A percentile compares a stretch with the other conserved stretches of the same genome.
Evolutionary conservation across 2,797 vertebrate genomes (phyloP).

Genomic region (Emys orbicularis): DNA sequence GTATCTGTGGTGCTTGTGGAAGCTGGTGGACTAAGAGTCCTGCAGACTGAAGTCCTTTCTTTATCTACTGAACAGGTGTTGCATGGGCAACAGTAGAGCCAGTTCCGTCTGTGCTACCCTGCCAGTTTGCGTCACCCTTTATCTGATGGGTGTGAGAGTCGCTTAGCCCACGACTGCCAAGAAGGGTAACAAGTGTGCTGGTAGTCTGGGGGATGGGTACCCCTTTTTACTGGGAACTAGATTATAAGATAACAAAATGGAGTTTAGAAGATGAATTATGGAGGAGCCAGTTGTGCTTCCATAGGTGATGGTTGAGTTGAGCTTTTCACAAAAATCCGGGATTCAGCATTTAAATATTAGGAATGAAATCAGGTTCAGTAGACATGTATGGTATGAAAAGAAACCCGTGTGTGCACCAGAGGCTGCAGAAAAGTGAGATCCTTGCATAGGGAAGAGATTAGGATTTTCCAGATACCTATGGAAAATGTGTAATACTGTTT

Average conservation of each 20-base stretch:
- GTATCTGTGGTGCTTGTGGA: background rate
- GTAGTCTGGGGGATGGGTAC: background rate
- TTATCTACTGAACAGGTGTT: background rate
- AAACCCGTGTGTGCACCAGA: background rate
- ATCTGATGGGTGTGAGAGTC: background rate
- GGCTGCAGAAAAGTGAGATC: background rate
- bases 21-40: background rate
- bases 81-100: background rate
- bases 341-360: background rate
- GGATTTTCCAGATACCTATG: background rate
- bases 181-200: background rate
- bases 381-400: background rate
- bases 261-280: background rate
- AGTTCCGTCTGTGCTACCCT: background rate
- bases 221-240: background rate
- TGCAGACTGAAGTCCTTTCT: background rate
- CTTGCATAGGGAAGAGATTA: background rate
- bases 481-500: background rate
- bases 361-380: slow-evolving; percentile 15
- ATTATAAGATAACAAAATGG: background rate
- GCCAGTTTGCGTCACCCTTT: background rate
- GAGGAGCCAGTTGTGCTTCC: background rate
- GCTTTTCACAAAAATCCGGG: background rate
- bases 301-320: background rate
- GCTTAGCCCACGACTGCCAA: background rate